A percentile compares a stretch with the other conserved stretches of the same genome.
Evolutionary conservation across 37 sponge, comb jelly and placozoan species (phyloP).

Genomic region (Amphimedon queenslandica): DNA sequence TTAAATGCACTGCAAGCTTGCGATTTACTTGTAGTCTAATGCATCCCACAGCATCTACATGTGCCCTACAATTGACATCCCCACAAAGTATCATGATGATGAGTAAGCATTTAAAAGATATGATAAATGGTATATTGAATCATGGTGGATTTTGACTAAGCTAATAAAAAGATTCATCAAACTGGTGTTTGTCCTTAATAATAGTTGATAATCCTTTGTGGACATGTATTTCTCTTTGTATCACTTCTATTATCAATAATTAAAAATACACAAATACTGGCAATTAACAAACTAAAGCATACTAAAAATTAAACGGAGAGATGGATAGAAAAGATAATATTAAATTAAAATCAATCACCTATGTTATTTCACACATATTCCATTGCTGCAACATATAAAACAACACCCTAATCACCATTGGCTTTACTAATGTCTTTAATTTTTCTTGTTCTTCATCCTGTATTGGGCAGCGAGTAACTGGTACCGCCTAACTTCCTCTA

Average conservation of each 20-base stretch:
- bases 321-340: not conserved
- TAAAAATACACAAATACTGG: not conserved
- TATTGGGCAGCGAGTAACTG: not conserved
- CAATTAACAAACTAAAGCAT: not conserved
- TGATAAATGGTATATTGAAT: not conserved
- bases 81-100: conserved; percentile 13
- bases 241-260: not conserved
- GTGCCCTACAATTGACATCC: conserved; percentile 12
- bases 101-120: conserved; percentile 8
- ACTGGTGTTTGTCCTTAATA: no score
- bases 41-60: conserved; percentile 20
- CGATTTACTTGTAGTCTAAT: not conserved
- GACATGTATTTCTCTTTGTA: not conserved
- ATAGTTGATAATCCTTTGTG: not conserved
- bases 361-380: not conserved
- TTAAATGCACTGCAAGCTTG: conserved; percentile 1
- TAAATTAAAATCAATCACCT: no score
- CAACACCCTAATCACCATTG: not conserved
- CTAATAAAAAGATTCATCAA: no score
- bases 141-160: conserved; percentile 42
- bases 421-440: not conserved
- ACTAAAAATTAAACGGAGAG: not conserved
- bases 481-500: not conserved
- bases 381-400: not conserved
- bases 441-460: not conserved